These are phyloP conservation scores for Cochlearius cochlearius DNA, from an alignment of 2,113 vertebrate genomes.

Conservation along the genomic window DNA sequence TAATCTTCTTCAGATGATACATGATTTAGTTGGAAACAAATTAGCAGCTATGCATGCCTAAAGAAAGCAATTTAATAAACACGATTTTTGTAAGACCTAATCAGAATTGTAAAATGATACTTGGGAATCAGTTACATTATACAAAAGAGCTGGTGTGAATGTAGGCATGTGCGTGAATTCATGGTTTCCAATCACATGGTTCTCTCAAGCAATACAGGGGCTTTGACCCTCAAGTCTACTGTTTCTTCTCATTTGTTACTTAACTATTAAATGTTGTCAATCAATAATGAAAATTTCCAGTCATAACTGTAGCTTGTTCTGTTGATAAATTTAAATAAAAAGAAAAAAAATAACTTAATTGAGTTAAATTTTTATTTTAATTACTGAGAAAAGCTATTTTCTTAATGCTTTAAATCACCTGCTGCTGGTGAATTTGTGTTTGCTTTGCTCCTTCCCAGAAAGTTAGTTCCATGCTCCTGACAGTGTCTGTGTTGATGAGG, in stretches of 20 bases:
- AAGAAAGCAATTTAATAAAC: slow-evolving; percentile 78
- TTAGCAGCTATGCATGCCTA: slow-evolving; percentile 71
- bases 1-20: slow-evolving; percentile 70
- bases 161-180: not conserved
- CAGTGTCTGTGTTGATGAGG: not conserved
- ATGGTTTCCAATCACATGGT: slow-evolving; percentile 14
- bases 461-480: not conserved
- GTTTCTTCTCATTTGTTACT: not conserved
- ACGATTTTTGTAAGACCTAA: slow-evolving; percentile 70
- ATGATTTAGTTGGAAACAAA: slow-evolving; percentile 75
- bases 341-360: not conserved
- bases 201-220: not conserved
- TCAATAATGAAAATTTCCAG: not conserved
- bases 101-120: slow-evolving; percentile 72
- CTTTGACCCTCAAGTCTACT: not conserved
- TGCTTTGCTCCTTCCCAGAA: not conserved
- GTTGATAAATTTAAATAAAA: not conserved
- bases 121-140: slow-evolving; percentile 58
- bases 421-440: not conserved
- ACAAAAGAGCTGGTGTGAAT: slow-evolving; percentile 18
- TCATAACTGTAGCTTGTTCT: not conserved
- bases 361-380: not conserved
- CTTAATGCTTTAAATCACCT: not conserved
- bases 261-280: not conserved
- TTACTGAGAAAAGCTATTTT: not conserved